Evolutionary conservation across 2,888 invertebrate genomes (phyloP).

Genomic region (Nephrotoma guestfalica): DNA sequence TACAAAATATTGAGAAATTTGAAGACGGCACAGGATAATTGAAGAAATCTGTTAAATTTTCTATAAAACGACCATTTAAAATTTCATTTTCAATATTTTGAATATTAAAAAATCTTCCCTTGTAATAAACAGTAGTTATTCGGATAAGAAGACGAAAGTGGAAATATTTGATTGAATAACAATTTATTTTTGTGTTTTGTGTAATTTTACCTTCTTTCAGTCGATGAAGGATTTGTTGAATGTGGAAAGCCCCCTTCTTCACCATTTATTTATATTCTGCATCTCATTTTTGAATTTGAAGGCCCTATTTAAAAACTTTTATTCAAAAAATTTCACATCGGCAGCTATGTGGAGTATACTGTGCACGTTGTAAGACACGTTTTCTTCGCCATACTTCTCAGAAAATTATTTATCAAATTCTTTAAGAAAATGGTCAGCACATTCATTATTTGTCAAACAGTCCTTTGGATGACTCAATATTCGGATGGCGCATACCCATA

Average conservation of each 20-base stretch:
- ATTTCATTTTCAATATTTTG: neutral
- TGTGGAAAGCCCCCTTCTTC: neutral
- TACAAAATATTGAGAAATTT: neutral
- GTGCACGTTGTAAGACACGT: neutral
- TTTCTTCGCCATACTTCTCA: no score
- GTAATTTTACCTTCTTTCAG: neutral
- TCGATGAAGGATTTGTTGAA: neutral
- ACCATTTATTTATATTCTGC: neutral
- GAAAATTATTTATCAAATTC: neutral
- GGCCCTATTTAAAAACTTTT: neutral
- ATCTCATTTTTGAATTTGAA: neutral
- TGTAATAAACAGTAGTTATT: neutral
- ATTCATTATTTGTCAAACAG: neutral
- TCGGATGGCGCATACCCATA: neutral
- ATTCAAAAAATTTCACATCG: neutral
- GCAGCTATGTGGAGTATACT: neutral
- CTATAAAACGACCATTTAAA: neutral
- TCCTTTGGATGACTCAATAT: neutral
- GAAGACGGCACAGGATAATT: neutral
- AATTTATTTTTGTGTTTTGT: no score
- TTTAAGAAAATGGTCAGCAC: neutral
- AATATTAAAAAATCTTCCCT: neutral
- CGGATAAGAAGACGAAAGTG: neutral
- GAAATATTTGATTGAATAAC: no score
- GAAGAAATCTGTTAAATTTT: neutral